A percentile compares a stretch with the other conserved stretches of the same genome.
phyloP scores from a whole-genome alignment of 2,113 vertebrate genomes.

The Percopsis transmontana region DNA sequence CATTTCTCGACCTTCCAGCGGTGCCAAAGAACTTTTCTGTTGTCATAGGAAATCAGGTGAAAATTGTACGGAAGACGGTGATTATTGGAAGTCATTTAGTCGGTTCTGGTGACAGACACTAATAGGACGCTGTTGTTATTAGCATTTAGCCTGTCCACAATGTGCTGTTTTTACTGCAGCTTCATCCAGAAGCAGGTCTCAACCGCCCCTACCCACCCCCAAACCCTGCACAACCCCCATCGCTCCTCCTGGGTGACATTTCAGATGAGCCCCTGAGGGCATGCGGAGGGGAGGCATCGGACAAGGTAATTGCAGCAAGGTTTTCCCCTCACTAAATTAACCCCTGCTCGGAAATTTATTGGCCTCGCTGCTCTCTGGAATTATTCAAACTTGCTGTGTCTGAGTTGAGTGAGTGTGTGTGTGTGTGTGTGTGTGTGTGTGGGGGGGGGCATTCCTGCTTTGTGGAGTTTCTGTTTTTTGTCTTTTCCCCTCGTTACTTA shows the following conservation, averaged over 20 bases:
- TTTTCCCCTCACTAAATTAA: slow-evolving; percentile 79
- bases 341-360: slow-evolving; percentile 79
- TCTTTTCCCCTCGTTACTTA: slow-evolving; percentile 37
- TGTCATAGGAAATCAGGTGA: slow-evolving; percentile 4
- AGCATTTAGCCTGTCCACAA: slow-evolving; percentile 68
- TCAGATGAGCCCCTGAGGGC: slow-evolving; percentile 75
- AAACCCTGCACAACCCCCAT: slow-evolving; percentile 53
- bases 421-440: slow-evolving; percentile 17
- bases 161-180: slow-evolving; percentile 65
- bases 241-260: slow-evolving; percentile 77
- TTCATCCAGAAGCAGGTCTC: slow-evolving; percentile 51
- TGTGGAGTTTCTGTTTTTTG: slow-evolving; percentile 10
- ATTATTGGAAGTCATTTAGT: slow-evolving; percentile 46
- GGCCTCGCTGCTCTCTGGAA: slow-evolving; percentile 72
- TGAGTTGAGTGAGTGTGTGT: neutral
- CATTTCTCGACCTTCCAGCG: too few species aligned
- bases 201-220: slow-evolving; percentile 23
- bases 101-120: slow-evolving; percentile 58
- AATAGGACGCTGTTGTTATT: slow-evolving; percentile 72
- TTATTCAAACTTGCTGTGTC: slow-evolving; percentile 75
- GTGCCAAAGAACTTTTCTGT: too few species aligned
- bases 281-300: slow-evolving; percentile 67
- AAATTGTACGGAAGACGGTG: slow-evolving; percentile 44
- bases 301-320: slow-evolving; percentile 78
- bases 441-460: slow-evolving; percentile 34